These are phyloP conservation scores for Achatina immaculata DNA, from an alignment of 1,140 invertebrate species.

Conservation along the genomic window DNA sequence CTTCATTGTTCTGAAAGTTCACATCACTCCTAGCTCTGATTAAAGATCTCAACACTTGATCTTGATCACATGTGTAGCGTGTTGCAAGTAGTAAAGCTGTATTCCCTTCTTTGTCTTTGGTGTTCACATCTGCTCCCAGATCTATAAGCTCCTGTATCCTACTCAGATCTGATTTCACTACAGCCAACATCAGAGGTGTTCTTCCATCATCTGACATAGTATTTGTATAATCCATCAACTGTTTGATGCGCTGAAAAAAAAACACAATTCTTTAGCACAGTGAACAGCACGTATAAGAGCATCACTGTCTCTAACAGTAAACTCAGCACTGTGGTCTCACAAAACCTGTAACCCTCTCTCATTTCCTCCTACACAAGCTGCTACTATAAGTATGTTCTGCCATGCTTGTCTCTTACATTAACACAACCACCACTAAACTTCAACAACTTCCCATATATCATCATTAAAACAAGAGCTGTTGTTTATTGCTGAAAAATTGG, in stretches of 20 bases:
- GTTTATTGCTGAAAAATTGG: background rate
- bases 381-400: too few species aligned
- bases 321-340: too few species aligned
- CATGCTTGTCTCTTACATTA: too few species aligned
- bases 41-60: background rate
- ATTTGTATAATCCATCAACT: background rate
- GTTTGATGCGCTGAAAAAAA: too few species aligned
- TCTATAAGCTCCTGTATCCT: background rate
- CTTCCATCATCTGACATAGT: background rate
- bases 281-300: too few species aligned
- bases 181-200: background rate
- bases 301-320: too few species aligned
- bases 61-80: too few species aligned
- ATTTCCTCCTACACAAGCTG: too few species aligned
- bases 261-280: too few species aligned
- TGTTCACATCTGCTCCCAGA: background rate
- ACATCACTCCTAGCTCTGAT: background rate
- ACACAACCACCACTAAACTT: too few species aligned
- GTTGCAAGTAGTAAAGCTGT: background rate
- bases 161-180: background rate
- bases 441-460: background rate
- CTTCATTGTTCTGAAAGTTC: background rate
- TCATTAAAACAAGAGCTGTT: background rate
- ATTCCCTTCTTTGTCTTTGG: background rate
- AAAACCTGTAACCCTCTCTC: too few species aligned